phyloP scores from a whole-genome alignment of 2,888 invertebrate species.

The Chrysopilus asiliformis region DNA sequence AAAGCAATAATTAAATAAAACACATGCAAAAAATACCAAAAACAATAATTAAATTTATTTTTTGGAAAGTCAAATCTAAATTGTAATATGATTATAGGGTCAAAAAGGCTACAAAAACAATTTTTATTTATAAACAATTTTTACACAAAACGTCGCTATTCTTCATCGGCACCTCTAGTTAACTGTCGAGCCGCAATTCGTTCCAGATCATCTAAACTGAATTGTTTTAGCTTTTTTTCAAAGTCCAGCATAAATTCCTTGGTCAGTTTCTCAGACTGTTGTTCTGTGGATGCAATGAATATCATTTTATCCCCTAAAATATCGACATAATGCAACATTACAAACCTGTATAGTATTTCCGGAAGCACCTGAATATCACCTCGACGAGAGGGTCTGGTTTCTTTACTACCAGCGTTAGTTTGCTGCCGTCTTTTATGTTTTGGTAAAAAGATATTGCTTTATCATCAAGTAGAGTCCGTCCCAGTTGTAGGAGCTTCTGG shows the following conservation, averaged over 20 bases:
- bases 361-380: slow-evolving; percentile 43
- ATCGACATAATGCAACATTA: no score
- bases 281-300: no score
- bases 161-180: no score
- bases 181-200: slow-evolving; percentile 27
- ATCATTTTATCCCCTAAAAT: no score
- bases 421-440: slow-evolving; percentile 60
- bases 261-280: slow-evolving; percentile 42
- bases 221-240: slow-evolving; percentile 26
- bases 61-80: no score
- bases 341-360: slow-evolving; percentile 50
- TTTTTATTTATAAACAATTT: no score
- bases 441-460: slow-evolving; percentile 55
- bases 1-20: no score
- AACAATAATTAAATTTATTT: no score
- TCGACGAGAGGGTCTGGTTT: slow-evolving; percentile 50
- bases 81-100: no score
- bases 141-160: no score
- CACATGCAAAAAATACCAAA: no score
- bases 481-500: slow-evolving; percentile 57
- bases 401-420: slow-evolving; percentile 56
- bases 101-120: no score
- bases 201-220: slow-evolving; percentile 33
- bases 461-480: slow-evolving; percentile 57
- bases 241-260: slow-evolving; percentile 31